Percentiles rank a stretch among this genome's conserved stretches.
Evolutionary conservation across 2,797 vertebrate genomes (phyloP).

Genomic region (Pogoniulus pusillus): DNA sequence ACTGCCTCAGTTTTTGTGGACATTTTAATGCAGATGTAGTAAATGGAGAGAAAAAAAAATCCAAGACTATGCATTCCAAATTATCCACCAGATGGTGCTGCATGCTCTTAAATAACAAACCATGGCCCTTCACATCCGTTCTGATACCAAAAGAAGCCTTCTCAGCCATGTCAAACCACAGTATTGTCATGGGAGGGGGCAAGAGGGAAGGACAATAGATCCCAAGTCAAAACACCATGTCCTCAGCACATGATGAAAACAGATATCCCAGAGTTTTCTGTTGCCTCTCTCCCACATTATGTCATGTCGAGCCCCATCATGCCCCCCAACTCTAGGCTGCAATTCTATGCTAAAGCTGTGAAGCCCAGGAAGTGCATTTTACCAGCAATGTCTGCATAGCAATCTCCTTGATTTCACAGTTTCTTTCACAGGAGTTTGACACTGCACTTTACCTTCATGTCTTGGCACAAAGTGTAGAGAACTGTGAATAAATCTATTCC

Average conservation of each 20-base stretch:
- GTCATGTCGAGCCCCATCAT: not conserved
- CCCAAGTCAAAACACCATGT: not conserved
- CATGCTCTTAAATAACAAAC: not conserved
- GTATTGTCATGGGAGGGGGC: no score
- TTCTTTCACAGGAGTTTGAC: not conserved
- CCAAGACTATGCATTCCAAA: rapidly evolving
- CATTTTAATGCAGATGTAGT: not conserved
- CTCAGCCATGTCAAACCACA: not conserved
- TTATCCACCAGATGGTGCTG: conserved; percentile 63
- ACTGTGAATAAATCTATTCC: not conserved
- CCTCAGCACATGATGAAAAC: not conserved
- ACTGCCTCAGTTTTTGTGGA: not conserved
- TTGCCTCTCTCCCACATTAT: not conserved
- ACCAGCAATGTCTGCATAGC: not conserved
- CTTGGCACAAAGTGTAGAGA: not conserved
- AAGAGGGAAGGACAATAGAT: not conserved
- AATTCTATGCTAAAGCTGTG: not conserved
- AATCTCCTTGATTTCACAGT: not conserved
- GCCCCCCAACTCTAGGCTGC: not conserved
- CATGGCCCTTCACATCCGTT: rapidly evolving
- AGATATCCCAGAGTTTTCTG: not conserved
- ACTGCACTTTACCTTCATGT: not conserved
- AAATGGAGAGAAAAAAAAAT: rapidly evolving
- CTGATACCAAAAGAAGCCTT: not conserved
- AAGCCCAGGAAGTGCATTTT: not conserved